Percentiles rank a stretch among this genome's conserved stretches.
Conservation (phyloP, 2,797 vertebrate species). For the Potorous gilbertii region DNA sequence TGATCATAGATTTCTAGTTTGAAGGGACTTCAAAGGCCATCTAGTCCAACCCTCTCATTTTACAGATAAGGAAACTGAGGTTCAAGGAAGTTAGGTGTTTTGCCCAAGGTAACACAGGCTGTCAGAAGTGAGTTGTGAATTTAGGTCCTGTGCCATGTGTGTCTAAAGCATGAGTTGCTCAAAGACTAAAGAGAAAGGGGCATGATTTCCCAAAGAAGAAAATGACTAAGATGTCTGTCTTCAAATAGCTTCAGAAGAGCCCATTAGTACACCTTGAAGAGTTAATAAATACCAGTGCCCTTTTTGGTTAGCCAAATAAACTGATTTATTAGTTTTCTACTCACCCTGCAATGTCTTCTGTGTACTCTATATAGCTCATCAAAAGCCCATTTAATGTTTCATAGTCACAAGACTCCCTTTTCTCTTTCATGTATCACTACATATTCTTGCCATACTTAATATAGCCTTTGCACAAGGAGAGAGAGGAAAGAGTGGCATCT, state of each 20-base stretch:
- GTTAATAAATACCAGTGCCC: background rate
- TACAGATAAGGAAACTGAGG: background rate
- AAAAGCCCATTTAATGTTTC: conserved; percentile 25
- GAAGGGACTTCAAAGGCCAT: no score
- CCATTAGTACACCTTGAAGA: background rate
- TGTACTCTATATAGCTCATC: background rate
- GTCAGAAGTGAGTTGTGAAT: background rate
- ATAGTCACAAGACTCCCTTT: conserved; percentile 35
- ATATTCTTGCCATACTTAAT: background rate
- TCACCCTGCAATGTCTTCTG: background rate
- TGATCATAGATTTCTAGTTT: background rate
- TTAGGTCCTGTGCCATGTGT: conserved; percentile 1
- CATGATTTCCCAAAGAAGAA: conserved; percentile 10
- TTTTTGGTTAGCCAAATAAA: background rate
- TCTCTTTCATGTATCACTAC: background rate
- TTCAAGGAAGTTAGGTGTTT: background rate
- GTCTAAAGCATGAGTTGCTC: background rate
- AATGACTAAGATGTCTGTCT: background rate
- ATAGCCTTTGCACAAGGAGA: background rate
- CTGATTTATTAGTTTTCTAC: background rate
- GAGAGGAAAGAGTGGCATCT: background rate
- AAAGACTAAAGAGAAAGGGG: background rate
- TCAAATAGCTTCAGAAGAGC: background rate
- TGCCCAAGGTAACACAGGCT: background rate
- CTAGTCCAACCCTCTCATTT: background rate